Evolutionary conservation across 2,797 vertebrate species (phyloP).

Genomic region (Prunella strophiata): DNA sequence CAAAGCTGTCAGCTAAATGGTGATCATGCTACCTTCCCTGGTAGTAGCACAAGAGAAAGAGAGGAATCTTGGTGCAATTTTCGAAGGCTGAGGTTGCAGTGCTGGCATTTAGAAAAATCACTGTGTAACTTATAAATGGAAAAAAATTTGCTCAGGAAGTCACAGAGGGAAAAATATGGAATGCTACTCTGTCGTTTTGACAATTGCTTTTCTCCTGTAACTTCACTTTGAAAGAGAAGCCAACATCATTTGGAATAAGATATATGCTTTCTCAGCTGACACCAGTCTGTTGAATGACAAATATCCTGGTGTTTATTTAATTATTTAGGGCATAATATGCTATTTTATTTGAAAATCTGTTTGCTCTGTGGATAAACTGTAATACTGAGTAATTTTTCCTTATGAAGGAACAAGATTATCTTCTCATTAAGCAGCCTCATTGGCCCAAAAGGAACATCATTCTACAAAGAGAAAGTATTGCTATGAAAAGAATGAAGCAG

Average conservation of each 20-base stretch:
- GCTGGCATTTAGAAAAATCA: neutral
- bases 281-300: slow-evolving; percentile 31
- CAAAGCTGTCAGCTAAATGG: neutral
- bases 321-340: slow-evolving; percentile 46
- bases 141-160: neutral
- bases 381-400: slow-evolving; percentile 60
- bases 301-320: slow-evolving; percentile 36
- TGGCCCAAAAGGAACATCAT: neutral
- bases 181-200: neutral
- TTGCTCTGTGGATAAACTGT: slow-evolving; percentile 52
- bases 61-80: neutral
- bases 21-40: neutral
- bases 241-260: slow-evolving; percentile 7
- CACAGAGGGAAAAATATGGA: neutral
- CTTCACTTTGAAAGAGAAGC: slow-evolving; percentile 19
- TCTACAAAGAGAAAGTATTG: neutral
- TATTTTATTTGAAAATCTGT: slow-evolving; percentile 59
- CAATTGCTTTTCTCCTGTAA: slow-evolving; percentile 16
- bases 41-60: neutral
- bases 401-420: slow-evolving; percentile 53
- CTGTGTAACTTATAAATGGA: neutral
- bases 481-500: neutral
- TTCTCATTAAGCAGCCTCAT: slow-evolving; percentile 33
- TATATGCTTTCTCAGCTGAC: neutral
- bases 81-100: neutral